phyloP scores from a whole-genome alignment of 2,113 vertebrate genomes.

The Meriones unguiculatus region DNA sequence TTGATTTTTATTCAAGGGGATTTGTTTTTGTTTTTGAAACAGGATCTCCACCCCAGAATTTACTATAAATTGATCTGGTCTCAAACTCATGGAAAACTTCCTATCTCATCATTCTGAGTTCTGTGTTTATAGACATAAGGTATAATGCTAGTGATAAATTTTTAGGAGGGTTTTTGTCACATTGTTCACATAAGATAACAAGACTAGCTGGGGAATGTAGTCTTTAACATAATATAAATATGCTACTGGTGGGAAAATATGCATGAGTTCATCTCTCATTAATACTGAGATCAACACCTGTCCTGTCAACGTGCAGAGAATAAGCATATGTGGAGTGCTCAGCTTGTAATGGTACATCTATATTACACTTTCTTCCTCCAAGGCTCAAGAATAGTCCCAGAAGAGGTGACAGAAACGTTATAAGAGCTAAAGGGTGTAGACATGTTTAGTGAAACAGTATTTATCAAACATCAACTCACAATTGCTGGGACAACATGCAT shows the following conservation, averaged over 20 bases:
- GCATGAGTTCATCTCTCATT: neutral
- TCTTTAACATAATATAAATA: neutral
- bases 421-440: neutral
- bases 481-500: neutral
- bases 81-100: neutral
- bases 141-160: neutral
- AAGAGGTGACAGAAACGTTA: neutral
- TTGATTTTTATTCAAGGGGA: neutral
- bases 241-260: conserved; percentile 26
- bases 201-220: neutral
- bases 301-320: neutral
- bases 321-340: neutral
- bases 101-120: neutral
- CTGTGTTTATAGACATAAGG: neutral
- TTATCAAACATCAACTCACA: neutral
- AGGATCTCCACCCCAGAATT: neutral
- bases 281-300: neutral
- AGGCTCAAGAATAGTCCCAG: neutral
- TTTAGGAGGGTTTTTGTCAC: neutral
- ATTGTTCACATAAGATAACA: neutral
- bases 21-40: neutral
- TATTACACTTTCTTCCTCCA: neutral
- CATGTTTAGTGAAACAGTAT: neutral
- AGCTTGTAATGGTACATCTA: neutral
- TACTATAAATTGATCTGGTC: neutral